Percentiles rank a stretch among this genome's conserved stretches.
These are phyloP conservation scores for Eulithis prunata DNA, from an alignment of 2,888 invertebrate species.

Conservation along the genomic window DNA sequence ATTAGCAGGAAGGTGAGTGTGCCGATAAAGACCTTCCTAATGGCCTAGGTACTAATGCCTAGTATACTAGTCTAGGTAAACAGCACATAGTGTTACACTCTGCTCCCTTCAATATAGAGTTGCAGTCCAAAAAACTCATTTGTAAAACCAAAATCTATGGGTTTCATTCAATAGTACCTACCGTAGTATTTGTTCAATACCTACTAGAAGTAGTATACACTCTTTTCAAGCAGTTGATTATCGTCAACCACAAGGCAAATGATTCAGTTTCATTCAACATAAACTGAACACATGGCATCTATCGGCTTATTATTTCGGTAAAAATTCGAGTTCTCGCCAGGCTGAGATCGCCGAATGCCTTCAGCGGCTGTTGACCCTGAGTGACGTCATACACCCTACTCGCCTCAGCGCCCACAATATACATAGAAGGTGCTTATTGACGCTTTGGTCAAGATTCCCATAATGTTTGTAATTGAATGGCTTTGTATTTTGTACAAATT, in stretches of 20 bases:
- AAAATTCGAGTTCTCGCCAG: conserved; percentile 44
- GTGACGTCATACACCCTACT: conserved; percentile 54
- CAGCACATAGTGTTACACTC: too few species aligned
- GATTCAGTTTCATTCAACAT: conserved; percentile 13
- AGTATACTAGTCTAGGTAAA: too few species aligned
- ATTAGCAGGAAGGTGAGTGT: not conserved
- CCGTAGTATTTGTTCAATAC: too few species aligned
- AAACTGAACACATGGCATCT: conserved; percentile 6
- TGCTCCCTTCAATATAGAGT: too few species aligned
- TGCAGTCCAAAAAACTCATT: too few species aligned
- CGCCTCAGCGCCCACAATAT: conserved; percentile 45
- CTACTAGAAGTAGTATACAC: too few species aligned
- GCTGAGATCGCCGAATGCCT: conserved; percentile 43
- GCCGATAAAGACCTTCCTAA: too few species aligned
- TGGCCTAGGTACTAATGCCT: too few species aligned
- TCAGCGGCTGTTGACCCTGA: conserved; percentile 63
- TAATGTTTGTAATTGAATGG: not conserved
- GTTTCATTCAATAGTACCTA: too few species aligned
- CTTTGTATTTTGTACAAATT: not conserved
- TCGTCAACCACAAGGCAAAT: not conserved
- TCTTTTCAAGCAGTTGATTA: not conserved
- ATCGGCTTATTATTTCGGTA: conserved; percentile 18
- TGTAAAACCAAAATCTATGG: too few species aligned
- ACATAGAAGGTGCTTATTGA: conserved; percentile 13
- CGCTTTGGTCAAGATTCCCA: conserved; percentile 10